Evolutionary conservation across 37 sponge, comb jelly and placozoan species (phyloP), one percentile per base, ranked within the genome.

Genomic region (Haliclona indistincta): DNA sequence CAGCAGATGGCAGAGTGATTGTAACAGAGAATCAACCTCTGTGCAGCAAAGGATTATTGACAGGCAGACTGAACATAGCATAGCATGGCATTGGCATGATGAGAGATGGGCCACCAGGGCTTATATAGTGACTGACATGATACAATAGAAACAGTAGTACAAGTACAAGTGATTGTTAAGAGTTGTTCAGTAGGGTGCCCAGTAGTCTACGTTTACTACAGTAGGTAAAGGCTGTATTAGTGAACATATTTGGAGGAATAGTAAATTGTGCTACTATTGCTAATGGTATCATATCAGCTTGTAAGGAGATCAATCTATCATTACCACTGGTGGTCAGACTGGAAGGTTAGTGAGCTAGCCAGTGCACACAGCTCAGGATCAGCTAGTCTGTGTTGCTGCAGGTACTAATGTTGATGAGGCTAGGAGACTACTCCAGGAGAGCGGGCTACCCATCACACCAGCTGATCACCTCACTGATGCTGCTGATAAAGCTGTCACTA

Each of bases 171-270:
- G n/a, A n/a, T n/a, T n/a, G n/a, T n/a, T n/a, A n/a, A n/a, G n/a
- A n/a, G n/a, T n/a, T n/a, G n/a, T n/a, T n/a, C n/a, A n/a, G n/a
- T n/a, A n/a, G n/a, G n/a, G n/a, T n/a, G n/a, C n/a, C n/a, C n/a
- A n/a, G n/a, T n/a, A n/a, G n/a, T n/a, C n/a, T n/a, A n/a, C n/a
- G n/a, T n/a, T n/a, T 4, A 55, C 35, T 45, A 23, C 43, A 44
- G 3, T 78, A 96, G 91, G 99, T 98, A 19, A 98, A 92, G 73
- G 82, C 93, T 49, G 93, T 98, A 52, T 63, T 98, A 25, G 99
- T 98, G 39, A 98, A 98, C 67, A 92, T 98, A 2, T 98, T 98
- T 81, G 99, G 99, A 0, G 99, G 99, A 5, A 98, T 98, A 36
- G 99, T 98, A 43, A 78, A 95, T 78, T 98, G 99, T 78, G 78